These are phyloP conservation scores for Cerastis rubricosa DNA, from an alignment of 2,888 invertebrate genomes.

Conservation along the genomic window DNA sequence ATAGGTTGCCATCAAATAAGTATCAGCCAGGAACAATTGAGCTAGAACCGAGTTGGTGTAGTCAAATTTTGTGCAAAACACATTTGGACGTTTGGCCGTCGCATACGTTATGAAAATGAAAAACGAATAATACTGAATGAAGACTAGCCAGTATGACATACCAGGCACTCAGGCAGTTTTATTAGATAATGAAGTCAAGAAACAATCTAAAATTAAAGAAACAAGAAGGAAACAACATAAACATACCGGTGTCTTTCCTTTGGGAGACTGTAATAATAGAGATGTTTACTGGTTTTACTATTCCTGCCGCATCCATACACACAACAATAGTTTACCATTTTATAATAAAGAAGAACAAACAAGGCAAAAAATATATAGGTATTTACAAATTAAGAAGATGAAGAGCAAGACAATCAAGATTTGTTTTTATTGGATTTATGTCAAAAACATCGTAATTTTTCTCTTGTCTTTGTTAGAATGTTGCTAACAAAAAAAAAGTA, in stretches of 20 bases:
- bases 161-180: not conserved
- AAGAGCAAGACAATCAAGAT: not conserved
- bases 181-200: not conserved
- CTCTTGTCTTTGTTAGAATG: not conserved
- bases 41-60: too few species aligned
- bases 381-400: not conserved
- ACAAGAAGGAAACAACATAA: not conserved
- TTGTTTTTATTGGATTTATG: slow-evolving; percentile 9
- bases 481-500: not conserved
- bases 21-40: not conserved
- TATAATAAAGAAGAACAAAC: not conserved
- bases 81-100: not conserved
- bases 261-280: slow-evolving; percentile 84
- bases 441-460: not conserved
- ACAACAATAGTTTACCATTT: slow-evolving; percentile 87
- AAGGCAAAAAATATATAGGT: not conserved
- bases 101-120: not conserved
- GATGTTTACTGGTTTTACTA: slow-evolving; percentile 81
- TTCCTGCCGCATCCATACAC: slow-evolving; percentile 84
- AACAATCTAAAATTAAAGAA: not conserved
- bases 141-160: not conserved
- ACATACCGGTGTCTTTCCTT: slow-evolving; percentile 81
- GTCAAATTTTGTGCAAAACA: not conserved
- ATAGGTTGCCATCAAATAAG: not conserved
- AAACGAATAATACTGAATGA: not conserved